Evolutionary conservation across 1,140 invertebrate species (phyloP), one percentile per base, ranked within the genome.

Genomic region (Mylabris phalerata): DNA sequence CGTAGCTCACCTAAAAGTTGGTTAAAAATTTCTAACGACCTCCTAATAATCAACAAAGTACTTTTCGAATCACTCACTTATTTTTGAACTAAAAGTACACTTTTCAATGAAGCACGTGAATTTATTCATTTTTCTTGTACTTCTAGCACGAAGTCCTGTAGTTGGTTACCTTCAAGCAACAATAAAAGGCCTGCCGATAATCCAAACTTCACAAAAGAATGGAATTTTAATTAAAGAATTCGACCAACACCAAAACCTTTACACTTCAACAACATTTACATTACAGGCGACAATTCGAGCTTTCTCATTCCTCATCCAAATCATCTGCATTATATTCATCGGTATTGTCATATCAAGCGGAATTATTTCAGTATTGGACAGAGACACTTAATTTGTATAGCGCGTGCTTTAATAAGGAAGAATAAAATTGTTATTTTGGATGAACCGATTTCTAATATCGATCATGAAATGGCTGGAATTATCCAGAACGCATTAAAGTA

Each of bases 191-290:
- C 63, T 79, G 73, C 50, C 75, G 78, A 62, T 76, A 0, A 92
- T 97, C 48, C 78, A 93, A 55, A 90, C 92, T 0, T 92, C 89
- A 64, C 78, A 80, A 25, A 85, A 85, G 1, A 82, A 93, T 71
- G 78, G 84, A 61, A 83, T 86, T 55, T 80, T 95, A 4, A 85
- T 87, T 62, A 73, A 83, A 27, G 85, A 90, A 73, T 91, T 91
- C 63, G 87, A 91, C 65, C 83, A 81, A 60, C 83, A 85, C 69
- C 85, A 92, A 81, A 81, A 86, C 67, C 59, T 88, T 65, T 87
- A 47, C 26, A 55, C 46, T 32, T 46, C 52, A 3, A 32, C 52
- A 9, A 38, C 10, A 11, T 55, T 41, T 13, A 69, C 82, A 61
- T 83, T 83, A 61, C 77, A 83, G 49, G 75, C 79, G 2, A 79